Evolutionary conservation across 2,113 vertebrate genomes (phyloP).

Genomic region (Alexandromys fortis): DNA sequence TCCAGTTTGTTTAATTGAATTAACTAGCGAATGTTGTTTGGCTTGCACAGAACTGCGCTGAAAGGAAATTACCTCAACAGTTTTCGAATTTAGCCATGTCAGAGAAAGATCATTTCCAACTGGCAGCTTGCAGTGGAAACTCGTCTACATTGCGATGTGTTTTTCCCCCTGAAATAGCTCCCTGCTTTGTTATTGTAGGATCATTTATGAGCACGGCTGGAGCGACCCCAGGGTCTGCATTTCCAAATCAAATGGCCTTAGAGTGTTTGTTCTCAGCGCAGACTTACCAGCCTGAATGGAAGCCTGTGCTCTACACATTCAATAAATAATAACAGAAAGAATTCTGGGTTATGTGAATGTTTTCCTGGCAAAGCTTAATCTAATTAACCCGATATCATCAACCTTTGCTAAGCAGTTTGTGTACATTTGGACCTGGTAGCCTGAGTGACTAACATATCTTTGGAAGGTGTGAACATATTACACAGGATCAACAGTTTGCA

Average conservation of each 20-base stretch:
- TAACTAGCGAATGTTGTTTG: constrained; percentile 48
- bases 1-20: constrained; percentile 58
- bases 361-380: constrained; percentile 62
- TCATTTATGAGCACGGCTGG: background rate
- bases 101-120: constrained; percentile 63
- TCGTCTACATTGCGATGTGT: background rate
- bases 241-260: constrained; percentile 32
- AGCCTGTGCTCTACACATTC: constrained; percentile 49
- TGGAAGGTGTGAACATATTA: background rate
- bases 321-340: constrained; percentile 61
- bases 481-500: constrained; percentile 35
- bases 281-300: constrained; percentile 50
- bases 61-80: constrained; percentile 71
- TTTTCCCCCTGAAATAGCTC: background rate
- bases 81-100: constrained; percentile 71
- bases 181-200: background rate
- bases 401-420: background rate
- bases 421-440: constrained; percentile 23
- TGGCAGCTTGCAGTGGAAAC: constrained; percentile 67
- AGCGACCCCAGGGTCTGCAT: constrained; percentile 33
- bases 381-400: constrained; percentile 17
- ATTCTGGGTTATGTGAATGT: constrained; percentile 23
- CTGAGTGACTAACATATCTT: background rate
- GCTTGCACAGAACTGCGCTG: constrained; percentile 53
- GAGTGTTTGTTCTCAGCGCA: constrained; percentile 4